These are phyloP conservation scores for Aulostomus chinensis DNA, from an alignment of 2,797 vertebrate species.

Conservation along the genomic window DNA sequence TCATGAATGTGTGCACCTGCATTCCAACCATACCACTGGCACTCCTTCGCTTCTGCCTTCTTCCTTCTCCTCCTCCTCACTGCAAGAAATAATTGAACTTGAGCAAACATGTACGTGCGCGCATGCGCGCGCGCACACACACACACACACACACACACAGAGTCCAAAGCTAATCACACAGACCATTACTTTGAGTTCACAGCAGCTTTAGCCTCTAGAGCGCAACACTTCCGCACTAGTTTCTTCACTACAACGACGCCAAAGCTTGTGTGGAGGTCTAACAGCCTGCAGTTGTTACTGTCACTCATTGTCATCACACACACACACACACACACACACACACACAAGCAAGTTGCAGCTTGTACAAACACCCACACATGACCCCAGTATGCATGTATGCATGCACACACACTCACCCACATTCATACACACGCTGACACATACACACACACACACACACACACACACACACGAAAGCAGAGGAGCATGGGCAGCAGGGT, in stretches of 20 bases:
- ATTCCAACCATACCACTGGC: conserved; percentile 68
- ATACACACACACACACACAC: conserved; percentile 53
- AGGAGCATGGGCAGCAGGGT: conserved; percentile 72
- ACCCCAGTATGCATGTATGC: no score
- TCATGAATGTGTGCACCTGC: conserved; percentile 50
- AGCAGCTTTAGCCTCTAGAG: conserved; percentile 37
- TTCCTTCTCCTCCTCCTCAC: conserved; percentile 28
- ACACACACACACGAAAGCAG: conserved; percentile 32
- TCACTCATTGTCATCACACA: conserved; percentile 82
- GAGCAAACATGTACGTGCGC: conserved; percentile 25
- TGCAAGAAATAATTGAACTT: conserved; percentile 61
- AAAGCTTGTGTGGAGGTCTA: conserved; percentile 72
- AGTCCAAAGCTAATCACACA: conserved; percentile 28
- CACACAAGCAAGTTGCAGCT: conserved; percentile 46
- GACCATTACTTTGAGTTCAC: conserved; percentile 8
- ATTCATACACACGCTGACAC: conserved; percentile 16
- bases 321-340: conserved; percentile 27
- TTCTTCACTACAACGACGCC: conserved; percentile 73
- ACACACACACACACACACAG: background rate
- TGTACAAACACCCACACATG: conserved; percentile 66
- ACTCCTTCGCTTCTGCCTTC: conserved; percentile 47
- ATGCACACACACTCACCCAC: conserved; percentile 12
- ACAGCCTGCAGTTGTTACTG: conserved; percentile 84
- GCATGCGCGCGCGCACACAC: background rate
- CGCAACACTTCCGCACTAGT: conserved; percentile 82